Evolutionary conservation across 1,140 invertebrate genomes (phyloP).

Genomic region (Microvelia longipes): DNA sequence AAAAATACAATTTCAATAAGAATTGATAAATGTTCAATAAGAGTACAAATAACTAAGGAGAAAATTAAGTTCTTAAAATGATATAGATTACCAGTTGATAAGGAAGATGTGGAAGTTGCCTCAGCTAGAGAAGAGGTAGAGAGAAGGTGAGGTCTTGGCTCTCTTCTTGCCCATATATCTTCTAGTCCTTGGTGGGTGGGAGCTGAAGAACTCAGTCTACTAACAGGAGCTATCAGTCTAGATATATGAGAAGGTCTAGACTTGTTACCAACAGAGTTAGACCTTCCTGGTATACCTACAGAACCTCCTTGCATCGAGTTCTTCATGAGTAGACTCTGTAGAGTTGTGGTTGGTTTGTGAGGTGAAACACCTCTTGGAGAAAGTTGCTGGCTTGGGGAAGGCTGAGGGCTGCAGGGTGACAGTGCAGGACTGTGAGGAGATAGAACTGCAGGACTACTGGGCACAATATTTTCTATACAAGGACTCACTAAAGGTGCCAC

Average conservation of each 20-base stretch:
- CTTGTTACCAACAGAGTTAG: conserved; percentile 13
- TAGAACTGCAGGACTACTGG: conserved; percentile 25
- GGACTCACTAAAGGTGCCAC: not conserved
- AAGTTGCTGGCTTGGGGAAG: conserved; percentile 30
- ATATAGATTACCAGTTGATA: conserved; percentile 50
- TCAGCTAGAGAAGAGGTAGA: conserved; percentile 72
- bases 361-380: conserved; percentile 18
- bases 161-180: conserved; percentile 66
- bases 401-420: conserved; percentile 23
- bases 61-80: no score
- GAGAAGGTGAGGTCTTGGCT: conserved; percentile 69
- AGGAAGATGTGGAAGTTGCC: conserved; percentile 69
- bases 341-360: conserved; percentile 34
- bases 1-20: no score
- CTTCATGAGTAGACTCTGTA: conserved; percentile 51
- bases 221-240: conserved; percentile 25
- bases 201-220: conserved; percentile 62
- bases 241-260: conserved; percentile 1
- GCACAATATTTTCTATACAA: conserved; percentile 19
- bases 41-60: no score
- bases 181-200: conserved; percentile 65
- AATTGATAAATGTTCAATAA: no score
- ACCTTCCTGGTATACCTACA: conserved; percentile 30
- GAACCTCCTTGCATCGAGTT: conserved; percentile 25
- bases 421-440: conserved; percentile 21